Base-by-base conservation (phyloP, 2,888 invertebrate genomes). In the Liodrosophila aerea region DNA sequence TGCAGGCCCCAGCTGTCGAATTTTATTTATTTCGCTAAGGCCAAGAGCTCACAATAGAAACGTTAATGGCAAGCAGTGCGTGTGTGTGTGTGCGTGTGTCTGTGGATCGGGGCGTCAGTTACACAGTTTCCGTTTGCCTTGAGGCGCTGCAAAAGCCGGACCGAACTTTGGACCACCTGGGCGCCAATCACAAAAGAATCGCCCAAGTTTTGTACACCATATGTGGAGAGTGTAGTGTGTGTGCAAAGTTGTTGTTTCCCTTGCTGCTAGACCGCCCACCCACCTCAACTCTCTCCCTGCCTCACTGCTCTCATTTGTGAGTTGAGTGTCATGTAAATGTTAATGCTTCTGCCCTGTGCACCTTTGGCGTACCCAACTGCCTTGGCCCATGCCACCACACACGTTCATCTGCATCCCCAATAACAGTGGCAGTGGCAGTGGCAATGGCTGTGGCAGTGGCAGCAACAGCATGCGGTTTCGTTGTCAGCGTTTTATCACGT, bases 41-140 rank as follows among this genome's bases (percentile, higher is more conserved):
- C 81, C 76, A 81, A 77, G 62, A 85, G 85, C 80, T 80, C 83
- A 85, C 85, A 85, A 85, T 81, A 76, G 80, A 76, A 85, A 78
- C 80, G 83, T 81, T 81, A 81, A 81, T 81, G 81, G 83, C 83
- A 29, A 13, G 41, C 37, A 40, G 50, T 50, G 40, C 12, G 33
- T 30, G 34, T n/a, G 33, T n/a, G 30, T 22, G 36, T 31, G 36
- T 11, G 31, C 27, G 34, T 29, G 44, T 39, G 18, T 22, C 33
- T 39, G 53, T 60, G 60, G 73, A 64, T 68, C 64, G 57, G 56
- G 63, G 76, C 71, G 70, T 82, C 78, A 70, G 76, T 77, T 71
- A 76, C 85, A 73, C 73, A 78, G 82, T 74, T 84, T 80, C 78
- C 80, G 74, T 68, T 77, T 72, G 67, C 70, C 85, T 85, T 78